A percentile compares a stretch with the other conserved stretches of the same genome.
Conservation (phyloP, 2,797 vertebrate species). For the Brachymystax lenok region DNA sequence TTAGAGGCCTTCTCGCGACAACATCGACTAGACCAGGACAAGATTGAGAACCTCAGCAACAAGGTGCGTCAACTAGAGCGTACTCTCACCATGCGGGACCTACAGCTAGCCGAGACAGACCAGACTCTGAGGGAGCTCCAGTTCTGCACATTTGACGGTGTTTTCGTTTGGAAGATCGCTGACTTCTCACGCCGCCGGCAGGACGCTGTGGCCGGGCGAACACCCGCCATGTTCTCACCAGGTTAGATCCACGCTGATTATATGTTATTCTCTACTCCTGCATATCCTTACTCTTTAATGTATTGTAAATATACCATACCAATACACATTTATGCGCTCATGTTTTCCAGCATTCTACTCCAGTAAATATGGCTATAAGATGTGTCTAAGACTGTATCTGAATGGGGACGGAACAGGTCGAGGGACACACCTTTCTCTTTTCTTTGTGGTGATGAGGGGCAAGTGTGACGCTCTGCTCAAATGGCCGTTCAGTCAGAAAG, state of each 20-base stretch:
- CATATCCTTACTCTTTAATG: too few relatives aligned
- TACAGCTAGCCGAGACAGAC: slow-evolving; percentile 88
- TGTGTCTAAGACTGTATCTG: slow-evolving; percentile 93
- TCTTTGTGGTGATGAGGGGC: slow-evolving; percentile 97
- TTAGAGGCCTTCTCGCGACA: slow-evolving; percentile 86
- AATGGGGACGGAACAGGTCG: slow-evolving; percentile 94
- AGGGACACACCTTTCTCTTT: slow-evolving; percentile 90
- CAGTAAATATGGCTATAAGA: slow-evolving; percentile 97
- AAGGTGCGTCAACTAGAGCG: slow-evolving; percentile 93
- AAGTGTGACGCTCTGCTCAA: slow-evolving; percentile 89
- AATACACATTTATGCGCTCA: too few relatives aligned
- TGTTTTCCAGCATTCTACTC: slow-evolving; percentile 89
- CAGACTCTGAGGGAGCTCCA: slow-evolving; percentile 84
- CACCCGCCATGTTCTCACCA: slow-evolving; percentile 96
- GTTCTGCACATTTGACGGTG: slow-evolving; percentile 87
- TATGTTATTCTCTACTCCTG: too few relatives aligned
- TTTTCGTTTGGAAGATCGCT: slow-evolving; percentile 94
- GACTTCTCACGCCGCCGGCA: slow-evolving; percentile 90
- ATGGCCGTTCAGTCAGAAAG: slow-evolving; percentile 99
- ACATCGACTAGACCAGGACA: slow-evolving; percentile 89
- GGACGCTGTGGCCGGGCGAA: slow-evolving; percentile 85
- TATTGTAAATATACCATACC: too few relatives aligned
- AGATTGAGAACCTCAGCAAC: slow-evolving; percentile 84
- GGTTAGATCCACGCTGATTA: slow-evolving; percentile 69
- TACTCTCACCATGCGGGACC: slow-evolving; percentile 83